Conservation (phyloP, 2,113 vertebrate species). For the Coptodon rendalli region DNA sequence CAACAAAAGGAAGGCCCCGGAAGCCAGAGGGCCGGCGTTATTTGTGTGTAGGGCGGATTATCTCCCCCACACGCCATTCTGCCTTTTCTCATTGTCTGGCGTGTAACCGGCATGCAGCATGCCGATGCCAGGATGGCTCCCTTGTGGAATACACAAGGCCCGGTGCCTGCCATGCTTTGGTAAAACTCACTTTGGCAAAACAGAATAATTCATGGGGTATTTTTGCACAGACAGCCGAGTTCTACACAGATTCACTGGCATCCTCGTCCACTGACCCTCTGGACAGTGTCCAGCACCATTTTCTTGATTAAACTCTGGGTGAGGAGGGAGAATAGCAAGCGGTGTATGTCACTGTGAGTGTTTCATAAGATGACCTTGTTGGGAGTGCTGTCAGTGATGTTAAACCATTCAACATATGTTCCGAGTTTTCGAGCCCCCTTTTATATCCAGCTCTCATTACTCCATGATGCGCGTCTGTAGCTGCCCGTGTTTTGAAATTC, state of each 20-base stretch:
- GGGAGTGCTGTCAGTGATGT: background rate
- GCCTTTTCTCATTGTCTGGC: slow-evolving; percentile 49
- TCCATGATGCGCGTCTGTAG: background rate
- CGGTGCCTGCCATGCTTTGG: background rate
- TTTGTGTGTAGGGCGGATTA: slow-evolving; percentile 50
- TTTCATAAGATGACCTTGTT: slow-evolving; percentile 17
- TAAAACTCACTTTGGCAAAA: slow-evolving; percentile 6
- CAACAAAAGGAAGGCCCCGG: slow-evolving; percentile 54
- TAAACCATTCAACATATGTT: slow-evolving; percentile 18
- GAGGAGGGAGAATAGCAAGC: background rate
- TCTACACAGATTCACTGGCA: background rate
- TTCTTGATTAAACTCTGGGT: slow-evolving; percentile 10
- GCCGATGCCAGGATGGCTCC: slow-evolving; percentile 35
- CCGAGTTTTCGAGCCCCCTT: background rate
- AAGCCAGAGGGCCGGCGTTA: slow-evolving; percentile 43
- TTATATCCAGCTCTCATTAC: background rate
- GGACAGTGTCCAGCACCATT: slow-evolving; percentile 23
- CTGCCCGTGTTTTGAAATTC: background rate
- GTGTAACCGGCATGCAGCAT: slow-evolving; percentile 18
- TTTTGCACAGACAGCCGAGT: background rate
- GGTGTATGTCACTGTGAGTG: background rate
- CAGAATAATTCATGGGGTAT: background rate
- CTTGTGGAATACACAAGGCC: slow-evolving; percentile 2
- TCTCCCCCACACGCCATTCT: slow-evolving; percentile 43
- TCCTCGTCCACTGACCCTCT: background rate